Base-by-base conservation (phyloP, 2,797 vertebrate genomes). In the Pempheris klunzingeri region DNA sequence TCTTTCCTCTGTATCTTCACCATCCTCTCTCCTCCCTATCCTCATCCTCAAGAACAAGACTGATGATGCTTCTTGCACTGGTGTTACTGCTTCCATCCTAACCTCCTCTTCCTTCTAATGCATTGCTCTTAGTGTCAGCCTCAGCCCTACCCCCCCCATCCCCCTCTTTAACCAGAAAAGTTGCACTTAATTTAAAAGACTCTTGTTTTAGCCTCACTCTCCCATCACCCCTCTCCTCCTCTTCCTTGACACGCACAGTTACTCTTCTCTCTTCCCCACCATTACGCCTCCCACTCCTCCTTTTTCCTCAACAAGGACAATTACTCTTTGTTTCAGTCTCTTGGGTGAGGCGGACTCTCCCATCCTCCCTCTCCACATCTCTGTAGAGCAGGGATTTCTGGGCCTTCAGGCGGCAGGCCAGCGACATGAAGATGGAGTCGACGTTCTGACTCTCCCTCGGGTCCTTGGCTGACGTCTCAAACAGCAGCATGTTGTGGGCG, bases 381-480 rank as follows among this genome's bases (percentile, higher is more conserved):
- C 97, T 95, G 93, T 97, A 97, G 73, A 97, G 95, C 81, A 98
- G 95, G 18, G 97, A 97, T 75, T 97, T 98, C 93, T 99, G 98
- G 7, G 96, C 96, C 92, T 99, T 98, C 43, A 99, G 95, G 57
- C 96, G 96, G 85, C 97, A 98, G 67, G 97, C 97, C 93, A 99
- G 94, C 61, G 97, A 97, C 98, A 99, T 99, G 93, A 99, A 99
- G 93, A 99, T 99, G 3, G 97, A 97, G 80, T 99, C 97, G 74
- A 99, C 97, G 0, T 99, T 98, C 93, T 98, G 97, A 85, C 96
- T 97, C 88, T 99, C 97, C 92, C 94, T 94, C n/a, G 97, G 98
- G 95, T 99, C 98, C 92, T 99, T 99, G 81, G 98, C 98, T 0
- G 98, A 99, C 2, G 98, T 99, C 93, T 99, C 98, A 69, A 99